phyloP scores from a whole-genome alignment of 30 jellyfish, hydroid and myxozoan species.

The Aurelia sp. region DNA sequence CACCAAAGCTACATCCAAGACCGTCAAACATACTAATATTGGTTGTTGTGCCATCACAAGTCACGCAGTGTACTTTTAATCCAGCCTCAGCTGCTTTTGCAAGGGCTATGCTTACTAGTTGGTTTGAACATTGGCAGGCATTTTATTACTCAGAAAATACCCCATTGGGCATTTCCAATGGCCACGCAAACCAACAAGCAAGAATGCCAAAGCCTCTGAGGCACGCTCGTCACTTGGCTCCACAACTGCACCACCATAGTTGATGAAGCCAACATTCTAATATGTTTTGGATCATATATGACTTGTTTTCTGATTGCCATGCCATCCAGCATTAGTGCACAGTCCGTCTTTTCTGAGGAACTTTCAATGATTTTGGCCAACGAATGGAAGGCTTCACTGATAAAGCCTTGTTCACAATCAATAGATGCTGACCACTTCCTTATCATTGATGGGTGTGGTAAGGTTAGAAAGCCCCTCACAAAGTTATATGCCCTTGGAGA shows the following conservation, averaged over 20 bases:
- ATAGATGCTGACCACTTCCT: slow-evolving; percentile 14
- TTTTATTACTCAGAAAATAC: slow-evolving; percentile 9
- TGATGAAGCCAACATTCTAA: slow-evolving; percentile 34
- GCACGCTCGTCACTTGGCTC: slow-evolving; percentile 26
- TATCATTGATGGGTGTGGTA: slow-evolving; percentile 34
- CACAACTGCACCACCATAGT: slow-evolving; percentile 35
- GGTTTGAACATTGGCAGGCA: slow-evolving; percentile 3
- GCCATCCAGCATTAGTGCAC: slow-evolving; percentile 19
- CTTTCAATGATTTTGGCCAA: neutral
- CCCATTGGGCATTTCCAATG: slow-evolving; percentile 19
- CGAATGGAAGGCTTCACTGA: neutral
- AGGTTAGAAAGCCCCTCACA: slow-evolving; percentile 6
- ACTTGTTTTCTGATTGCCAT: slow-evolving; percentile 28
- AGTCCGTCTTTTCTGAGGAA: slow-evolving; percentile 3
- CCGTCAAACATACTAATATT: too few relatives aligned
- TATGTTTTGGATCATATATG: slow-evolving; percentile 6
- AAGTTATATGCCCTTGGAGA: slow-evolving; percentile 27
- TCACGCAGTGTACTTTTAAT: too few relatives aligned
- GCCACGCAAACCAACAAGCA: slow-evolving; percentile 4
- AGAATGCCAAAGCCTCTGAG: slow-evolving; percentile 12
- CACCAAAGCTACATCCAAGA: too few relatives aligned
- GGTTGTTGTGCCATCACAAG: too few relatives aligned
- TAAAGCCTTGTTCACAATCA: slow-evolving; percentile 42
- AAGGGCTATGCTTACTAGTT: slow-evolving; percentile 6
- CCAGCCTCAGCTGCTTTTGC: slow-evolving; percentile 23